Percentiles rank a stretch among this genome's conserved stretches.
Evolutionary conservation across 1,140 invertebrate species (phyloP).

Genomic region (Lepidurus packardi): DNA sequence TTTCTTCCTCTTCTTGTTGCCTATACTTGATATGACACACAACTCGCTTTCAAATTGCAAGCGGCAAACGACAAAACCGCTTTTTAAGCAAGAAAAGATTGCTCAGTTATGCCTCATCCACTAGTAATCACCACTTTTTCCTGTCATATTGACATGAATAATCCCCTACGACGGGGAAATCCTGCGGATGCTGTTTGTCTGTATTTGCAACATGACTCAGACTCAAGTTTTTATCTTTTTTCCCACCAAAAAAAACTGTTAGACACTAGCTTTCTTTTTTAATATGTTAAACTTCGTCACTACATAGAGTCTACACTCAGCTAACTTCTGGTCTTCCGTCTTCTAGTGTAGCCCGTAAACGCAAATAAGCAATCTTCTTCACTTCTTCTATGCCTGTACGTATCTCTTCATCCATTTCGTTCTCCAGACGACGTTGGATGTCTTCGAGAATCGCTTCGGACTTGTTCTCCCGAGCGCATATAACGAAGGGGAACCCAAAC

Average conservation of each 20-base stretch:
- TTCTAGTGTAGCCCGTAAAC: conserved; percentile 21
- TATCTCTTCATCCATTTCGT: conserved; percentile 52
- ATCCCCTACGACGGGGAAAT: background rate
- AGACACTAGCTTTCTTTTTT: background rate
- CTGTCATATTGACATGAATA: background rate
- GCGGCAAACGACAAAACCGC: background rate
- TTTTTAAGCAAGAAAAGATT: background rate
- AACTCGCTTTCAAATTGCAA: background rate
- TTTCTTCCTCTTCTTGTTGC: no score
- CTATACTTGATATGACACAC: background rate
- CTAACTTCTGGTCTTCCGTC: background rate
- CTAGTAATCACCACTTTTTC: background rate
- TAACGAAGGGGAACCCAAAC: conserved; percentile 65
- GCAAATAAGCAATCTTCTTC: conserved; percentile 55
- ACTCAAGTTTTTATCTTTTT: background rate
- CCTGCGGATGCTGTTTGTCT: background rate
- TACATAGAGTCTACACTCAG: background rate
- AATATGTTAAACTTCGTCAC: background rate
- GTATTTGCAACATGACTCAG: background rate
- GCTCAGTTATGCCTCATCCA: background rate
- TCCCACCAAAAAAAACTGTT: background rate
- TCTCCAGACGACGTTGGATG: conserved; percentile 52
- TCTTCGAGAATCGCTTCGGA: conserved; percentile 54
- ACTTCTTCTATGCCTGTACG: conserved; percentile 58
- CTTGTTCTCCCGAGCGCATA: conserved; percentile 61